Conservation (phyloP, 2,797 vertebrate genomes). For the Xenentodon cancila region DNA sequence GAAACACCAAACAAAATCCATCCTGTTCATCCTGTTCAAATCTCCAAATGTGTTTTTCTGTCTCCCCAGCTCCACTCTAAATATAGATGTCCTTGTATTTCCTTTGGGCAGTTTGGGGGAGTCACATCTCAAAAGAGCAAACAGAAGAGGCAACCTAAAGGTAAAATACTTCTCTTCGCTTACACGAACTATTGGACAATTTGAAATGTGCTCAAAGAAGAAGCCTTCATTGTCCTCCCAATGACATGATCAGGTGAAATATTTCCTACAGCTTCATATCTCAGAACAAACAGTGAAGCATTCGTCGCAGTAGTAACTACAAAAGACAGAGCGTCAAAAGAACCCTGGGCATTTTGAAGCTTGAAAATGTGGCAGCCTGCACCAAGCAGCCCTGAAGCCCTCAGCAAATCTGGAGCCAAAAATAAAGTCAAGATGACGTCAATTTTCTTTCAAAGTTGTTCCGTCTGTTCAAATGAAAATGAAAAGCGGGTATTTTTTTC, state of each 20-base stretch:
- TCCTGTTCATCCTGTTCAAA: background rate
- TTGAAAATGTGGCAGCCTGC: conserved; percentile 24
- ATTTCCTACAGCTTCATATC: no score
- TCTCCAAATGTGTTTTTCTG: background rate
- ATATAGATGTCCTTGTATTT: conserved; percentile 4
- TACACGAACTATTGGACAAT: no score
- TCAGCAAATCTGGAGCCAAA: conserved; percentile 31
- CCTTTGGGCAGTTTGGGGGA: background rate
- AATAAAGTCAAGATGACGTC: conserved; percentile 39
- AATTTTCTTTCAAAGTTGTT: conserved; percentile 32
- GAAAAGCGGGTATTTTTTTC: background rate
- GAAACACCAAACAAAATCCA: no score
- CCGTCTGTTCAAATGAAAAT: conserved; percentile 4
- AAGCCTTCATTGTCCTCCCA: background rate
- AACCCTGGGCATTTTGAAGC: no score
- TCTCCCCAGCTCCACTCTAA: background rate
- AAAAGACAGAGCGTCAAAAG: background rate
- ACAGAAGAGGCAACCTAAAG: background rate
- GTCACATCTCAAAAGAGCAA: background rate
- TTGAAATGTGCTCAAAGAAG: background rate
- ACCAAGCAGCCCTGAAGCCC: background rate
- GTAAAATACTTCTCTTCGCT: background rate
- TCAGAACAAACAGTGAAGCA: background rate
- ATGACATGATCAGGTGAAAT: background rate
- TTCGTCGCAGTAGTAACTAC: background rate